These are phyloP conservation scores for Heliocidaris tuberculata DNA, from an alignment of 35 echinoderm and acorn worm species.

Conservation along the genomic window DNA sequence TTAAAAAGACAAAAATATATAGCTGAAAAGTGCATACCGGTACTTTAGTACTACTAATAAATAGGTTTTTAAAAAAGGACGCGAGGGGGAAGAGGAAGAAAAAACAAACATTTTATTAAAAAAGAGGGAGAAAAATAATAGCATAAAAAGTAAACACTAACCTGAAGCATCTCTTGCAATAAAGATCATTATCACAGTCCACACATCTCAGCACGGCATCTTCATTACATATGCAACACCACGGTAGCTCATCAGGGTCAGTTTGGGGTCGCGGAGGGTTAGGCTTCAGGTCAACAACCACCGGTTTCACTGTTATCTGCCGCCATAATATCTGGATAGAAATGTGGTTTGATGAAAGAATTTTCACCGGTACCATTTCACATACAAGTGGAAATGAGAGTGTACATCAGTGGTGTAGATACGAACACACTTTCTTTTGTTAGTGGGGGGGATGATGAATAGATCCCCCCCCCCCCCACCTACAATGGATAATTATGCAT, in stretches of 20 bases:
- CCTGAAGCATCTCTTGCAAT: constrained; percentile 90
- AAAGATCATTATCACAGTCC: constrained; percentile 82
- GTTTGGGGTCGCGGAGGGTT: not conserved
- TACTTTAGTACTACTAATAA: too few relatives aligned
- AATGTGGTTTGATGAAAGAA: not conserved
- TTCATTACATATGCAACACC: constrained; percentile 97
- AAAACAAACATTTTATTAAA: too few relatives aligned
- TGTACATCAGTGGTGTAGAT: too few relatives aligned
- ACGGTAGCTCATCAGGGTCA: constrained; percentile 86
- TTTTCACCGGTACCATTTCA: not conserved
- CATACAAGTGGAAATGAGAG: not conserved
- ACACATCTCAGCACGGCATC: constrained; percentile 75
- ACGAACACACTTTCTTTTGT: too few relatives aligned
- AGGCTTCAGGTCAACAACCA: not conserved
- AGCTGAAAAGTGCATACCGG: too few relatives aligned
- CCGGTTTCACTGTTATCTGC: not conserved
- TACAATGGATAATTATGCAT: too few relatives aligned
- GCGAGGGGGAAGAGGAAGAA: too few relatives aligned
- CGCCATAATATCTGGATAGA: not conserved
- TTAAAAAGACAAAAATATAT: too few relatives aligned
- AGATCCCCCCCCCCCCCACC: too few relatives aligned
- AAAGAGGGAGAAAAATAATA: too few relatives aligned
- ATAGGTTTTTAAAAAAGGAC: too few relatives aligned
- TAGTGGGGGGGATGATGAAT: too few relatives aligned
- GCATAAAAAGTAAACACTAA: constrained; percentile 6